phyloP scores from a whole-genome alignment of 2,113 vertebrate genomes.

The Parus major region DNA sequence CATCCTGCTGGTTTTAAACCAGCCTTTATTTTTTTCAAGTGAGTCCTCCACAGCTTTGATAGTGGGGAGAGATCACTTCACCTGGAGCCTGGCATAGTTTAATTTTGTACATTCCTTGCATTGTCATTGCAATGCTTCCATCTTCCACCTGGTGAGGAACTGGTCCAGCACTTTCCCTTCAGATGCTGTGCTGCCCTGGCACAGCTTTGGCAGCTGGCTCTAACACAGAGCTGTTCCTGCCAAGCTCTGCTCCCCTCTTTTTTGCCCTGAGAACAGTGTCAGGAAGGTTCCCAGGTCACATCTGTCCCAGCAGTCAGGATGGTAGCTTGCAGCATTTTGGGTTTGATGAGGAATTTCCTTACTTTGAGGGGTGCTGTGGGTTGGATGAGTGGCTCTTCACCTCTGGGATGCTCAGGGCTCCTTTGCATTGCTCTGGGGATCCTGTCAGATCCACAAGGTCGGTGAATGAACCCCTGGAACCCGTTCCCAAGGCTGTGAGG shows the following conservation, averaged over 20 bases:
- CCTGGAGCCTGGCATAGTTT: background rate
- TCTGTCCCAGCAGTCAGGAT: background rate
- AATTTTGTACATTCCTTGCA: background rate
- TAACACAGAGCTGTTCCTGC: background rate
- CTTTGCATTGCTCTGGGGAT: background rate
- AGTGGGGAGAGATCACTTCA: fast-evolving
- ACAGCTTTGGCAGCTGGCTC: background rate
- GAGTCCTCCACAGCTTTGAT: background rate
- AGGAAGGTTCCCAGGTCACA: background rate
- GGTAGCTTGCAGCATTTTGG: fast-evolving
- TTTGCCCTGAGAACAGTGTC: background rate
- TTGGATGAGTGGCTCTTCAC: fast-evolving
- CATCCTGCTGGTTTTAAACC: background rate
- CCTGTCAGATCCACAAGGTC: background rate
- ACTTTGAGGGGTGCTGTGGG: background rate
- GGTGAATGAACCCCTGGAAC: background rate
- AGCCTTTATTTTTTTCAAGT: background rate
- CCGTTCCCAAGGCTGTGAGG: fast-evolving
- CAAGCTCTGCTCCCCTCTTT: background rate
- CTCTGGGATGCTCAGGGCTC: background rate
- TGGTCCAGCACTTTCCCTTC: fast-evolving
- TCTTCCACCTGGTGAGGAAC: background rate
- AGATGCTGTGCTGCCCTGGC: fast-evolving
- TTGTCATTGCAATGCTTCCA: background rate
- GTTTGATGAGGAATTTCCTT: background rate